phyloP scores from a whole-genome alignment of 2,113 vertebrate species.

The Dissostichus mawsoni region DNA sequence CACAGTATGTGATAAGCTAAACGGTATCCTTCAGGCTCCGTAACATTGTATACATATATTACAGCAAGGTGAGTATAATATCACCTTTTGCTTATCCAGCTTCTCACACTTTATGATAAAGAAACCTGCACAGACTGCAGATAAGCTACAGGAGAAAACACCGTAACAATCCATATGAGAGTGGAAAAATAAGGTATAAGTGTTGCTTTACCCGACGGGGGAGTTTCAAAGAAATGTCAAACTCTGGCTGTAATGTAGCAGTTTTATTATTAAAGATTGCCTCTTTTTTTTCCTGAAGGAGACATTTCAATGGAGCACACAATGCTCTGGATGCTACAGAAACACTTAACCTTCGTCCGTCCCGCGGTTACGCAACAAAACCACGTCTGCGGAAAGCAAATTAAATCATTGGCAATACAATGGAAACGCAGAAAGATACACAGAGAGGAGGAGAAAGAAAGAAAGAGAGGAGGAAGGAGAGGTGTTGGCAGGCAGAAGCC shows the following conservation, averaged over 20 bases:
- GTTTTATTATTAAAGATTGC: slow-evolving; percentile 11
- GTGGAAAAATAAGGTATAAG: slow-evolving; percentile 9
- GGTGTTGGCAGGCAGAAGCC: slow-evolving; percentile 4
- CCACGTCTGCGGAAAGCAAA: slow-evolving; percentile 38
- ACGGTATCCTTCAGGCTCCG: neutral
- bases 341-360: slow-evolving; percentile 12
- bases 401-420: slow-evolving; percentile 29
- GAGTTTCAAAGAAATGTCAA: slow-evolving; percentile 32
- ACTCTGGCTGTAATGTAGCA: slow-evolving; percentile 14
- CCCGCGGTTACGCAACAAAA: slow-evolving; percentile 22
- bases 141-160: slow-evolving; percentile 15
- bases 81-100: slow-evolving; percentile 6
- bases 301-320: slow-evolving; percentile 30
- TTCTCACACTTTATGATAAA: slow-evolving; percentile 11
- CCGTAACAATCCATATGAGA: slow-evolving; percentile 1
- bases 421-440: slow-evolving; percentile 6
- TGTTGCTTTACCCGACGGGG: slow-evolving; percentile 2
- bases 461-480: neutral
- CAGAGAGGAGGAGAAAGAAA: neutral
- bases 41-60: neutral
- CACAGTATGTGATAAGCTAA: neutral
- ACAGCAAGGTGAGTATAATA: neutral
- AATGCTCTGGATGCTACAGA: slow-evolving; percentile 10
- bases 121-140: neutral
- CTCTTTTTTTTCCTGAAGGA: slow-evolving; percentile 23